phyloP scores from a whole-genome alignment of 2,888 invertebrate species.

The Chymomyza caudatula region DNA sequence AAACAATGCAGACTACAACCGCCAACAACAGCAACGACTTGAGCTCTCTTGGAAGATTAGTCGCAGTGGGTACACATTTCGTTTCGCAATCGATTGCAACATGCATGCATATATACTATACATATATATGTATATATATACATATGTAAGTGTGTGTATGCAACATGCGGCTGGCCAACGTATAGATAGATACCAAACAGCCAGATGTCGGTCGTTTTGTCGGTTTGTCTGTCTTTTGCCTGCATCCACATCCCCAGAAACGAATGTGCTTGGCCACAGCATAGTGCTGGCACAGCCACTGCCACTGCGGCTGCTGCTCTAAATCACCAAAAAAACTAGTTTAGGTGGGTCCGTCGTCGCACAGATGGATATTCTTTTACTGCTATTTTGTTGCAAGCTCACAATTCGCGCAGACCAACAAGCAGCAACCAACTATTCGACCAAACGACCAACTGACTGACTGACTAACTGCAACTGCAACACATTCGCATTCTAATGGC shows the following conservation, averaged over 20 bases:
- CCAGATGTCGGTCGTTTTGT: not conserved
- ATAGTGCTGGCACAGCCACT: conserved; percentile 27
- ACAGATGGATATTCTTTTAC: conserved; percentile 67
- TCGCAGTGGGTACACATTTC: conserved; percentile 73
- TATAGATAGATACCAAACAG: conserved; percentile 5
- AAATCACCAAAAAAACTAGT: conserved; percentile 74
- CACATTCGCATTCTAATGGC: conserved; percentile 75
- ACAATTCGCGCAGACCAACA: not conserved
- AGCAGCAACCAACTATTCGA: not conserved
- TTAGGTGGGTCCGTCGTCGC: conserved; percentile 69
- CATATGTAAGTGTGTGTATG: too few relatives aligned
- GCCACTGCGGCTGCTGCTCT: conserved; percentile 44
- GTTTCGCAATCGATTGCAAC: conserved; percentile 75
- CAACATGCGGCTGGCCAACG: conserved; percentile 3
- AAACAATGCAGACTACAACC: conserved; percentile 50
- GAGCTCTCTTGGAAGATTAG: conserved; percentile 59
- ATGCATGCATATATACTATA: conserved; percentile 44
- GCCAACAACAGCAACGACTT: conserved; percentile 7
- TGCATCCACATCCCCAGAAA: not conserved
- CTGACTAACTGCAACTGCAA: conserved; percentile 14
- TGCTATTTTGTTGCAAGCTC: conserved; percentile 62
- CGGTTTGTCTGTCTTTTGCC: not conserved
- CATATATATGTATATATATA: too few relatives aligned
- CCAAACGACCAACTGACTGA: not conserved
- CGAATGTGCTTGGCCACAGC: conserved; percentile 54